phyloP scores from a whole-genome alignment of 2,113 vertebrate species.

The Neogale vison region DNA sequence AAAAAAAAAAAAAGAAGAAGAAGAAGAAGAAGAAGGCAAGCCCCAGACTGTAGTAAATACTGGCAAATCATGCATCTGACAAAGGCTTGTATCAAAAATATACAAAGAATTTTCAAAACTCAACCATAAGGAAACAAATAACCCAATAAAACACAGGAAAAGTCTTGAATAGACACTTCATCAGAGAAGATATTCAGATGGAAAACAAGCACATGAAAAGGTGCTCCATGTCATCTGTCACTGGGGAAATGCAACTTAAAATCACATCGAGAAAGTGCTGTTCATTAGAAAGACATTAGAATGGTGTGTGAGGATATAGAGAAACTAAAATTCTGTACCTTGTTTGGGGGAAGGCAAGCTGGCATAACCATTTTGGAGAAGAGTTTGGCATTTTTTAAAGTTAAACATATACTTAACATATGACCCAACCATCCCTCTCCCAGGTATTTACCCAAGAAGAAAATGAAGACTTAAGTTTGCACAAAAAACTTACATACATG shows the following conservation, averaged over 20 bases:
- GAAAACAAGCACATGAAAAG: neutral
- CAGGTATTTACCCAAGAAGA: neutral
- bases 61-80: neutral
- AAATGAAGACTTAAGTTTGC: neutral
- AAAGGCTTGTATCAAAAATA: neutral
- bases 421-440: neutral
- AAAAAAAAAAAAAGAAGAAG: neutral
- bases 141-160: neutral
- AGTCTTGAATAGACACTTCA: neutral
- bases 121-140: neutral
- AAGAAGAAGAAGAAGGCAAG: neutral
- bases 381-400: neutral
- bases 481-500: neutral
- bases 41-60: neutral
- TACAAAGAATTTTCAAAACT: neutral
- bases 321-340: neutral
- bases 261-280: neutral
- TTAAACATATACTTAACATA: neutral
- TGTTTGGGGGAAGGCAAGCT: neutral
- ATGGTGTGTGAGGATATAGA: neutral
- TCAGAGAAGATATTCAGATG: neutral
- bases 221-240: neutral
- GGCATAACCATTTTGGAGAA: neutral
- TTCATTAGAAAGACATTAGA: neutral
- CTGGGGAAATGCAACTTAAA: neutral